Evolutionary conservation across 2,797 vertebrate genomes (phyloP).

Genomic region (Danio kyathit): DNA sequence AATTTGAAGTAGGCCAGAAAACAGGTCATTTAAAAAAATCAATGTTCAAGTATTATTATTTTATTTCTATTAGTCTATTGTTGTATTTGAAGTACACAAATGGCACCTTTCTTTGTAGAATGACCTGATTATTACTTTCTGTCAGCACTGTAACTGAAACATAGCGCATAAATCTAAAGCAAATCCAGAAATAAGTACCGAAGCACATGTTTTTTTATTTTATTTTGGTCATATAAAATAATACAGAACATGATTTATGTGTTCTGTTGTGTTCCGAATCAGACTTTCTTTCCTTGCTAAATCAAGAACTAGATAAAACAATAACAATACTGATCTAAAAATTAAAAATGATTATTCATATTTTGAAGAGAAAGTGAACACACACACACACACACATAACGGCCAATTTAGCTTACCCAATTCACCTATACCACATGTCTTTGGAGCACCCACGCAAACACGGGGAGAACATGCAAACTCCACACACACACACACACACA

Average conservation of each 20-base stretch:
- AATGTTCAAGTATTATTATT: background rate
- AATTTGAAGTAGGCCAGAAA: no score
- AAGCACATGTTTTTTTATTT: background rate
- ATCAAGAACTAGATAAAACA: constrained; percentile 2
- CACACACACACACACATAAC: background rate
- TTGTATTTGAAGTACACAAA: background rate
- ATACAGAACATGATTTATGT: background rate
- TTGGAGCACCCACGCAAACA: no score
- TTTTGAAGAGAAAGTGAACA: background rate
- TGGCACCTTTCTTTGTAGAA: background rate
- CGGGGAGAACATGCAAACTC: no score
- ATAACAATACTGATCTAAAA: background rate
- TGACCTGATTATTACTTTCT: background rate
- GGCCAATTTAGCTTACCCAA: no score
- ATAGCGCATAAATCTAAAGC: background rate
- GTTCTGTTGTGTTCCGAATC: background rate
- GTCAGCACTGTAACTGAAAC: background rate
- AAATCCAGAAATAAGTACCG: background rate
- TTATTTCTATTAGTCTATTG: background rate
- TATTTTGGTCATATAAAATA: background rate
- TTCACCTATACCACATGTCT: no score
- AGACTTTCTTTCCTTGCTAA: background rate
- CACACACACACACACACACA: no score
- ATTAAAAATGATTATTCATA: background rate
- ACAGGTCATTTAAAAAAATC: no score